These are phyloP conservation scores for Hemicordylus capensis DNA, from an alignment of 2,113 vertebrate genomes.

Conservation along the genomic window DNA sequence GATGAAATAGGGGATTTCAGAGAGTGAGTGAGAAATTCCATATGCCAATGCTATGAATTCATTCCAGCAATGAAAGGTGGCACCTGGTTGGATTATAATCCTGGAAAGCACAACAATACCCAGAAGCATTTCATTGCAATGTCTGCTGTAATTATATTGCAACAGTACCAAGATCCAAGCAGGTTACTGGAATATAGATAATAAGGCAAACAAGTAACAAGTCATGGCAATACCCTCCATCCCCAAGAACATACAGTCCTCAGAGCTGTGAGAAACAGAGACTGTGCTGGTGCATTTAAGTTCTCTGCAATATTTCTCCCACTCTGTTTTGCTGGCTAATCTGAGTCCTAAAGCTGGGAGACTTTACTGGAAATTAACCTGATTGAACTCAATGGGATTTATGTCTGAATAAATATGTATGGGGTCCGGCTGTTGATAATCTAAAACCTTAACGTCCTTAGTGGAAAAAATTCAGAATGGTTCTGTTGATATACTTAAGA, in stretches of 20 bases:
- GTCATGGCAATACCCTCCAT: constrained; percentile 22
- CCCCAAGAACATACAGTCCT: background rate
- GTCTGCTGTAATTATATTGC: background rate
- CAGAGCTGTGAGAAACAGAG: background rate
- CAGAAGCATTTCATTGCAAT: background rate
- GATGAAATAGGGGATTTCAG: too few relatives aligned
- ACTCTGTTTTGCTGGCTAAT: constrained; percentile 29
- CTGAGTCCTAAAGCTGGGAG: background rate
- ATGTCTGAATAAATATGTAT: background rate
- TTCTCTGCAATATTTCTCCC: background rate
- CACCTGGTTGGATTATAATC: background rate
- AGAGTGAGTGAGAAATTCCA: too few relatives aligned
- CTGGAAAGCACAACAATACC: background rate
- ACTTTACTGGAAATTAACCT: constrained; percentile 33
- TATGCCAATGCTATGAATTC: rapidly evolving
- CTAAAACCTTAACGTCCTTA: constrained; percentile 25
- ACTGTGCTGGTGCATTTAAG: background rate
- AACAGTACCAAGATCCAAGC: background rate
- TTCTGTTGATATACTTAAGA: constrained; percentile 4
- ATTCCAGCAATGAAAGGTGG: background rate
- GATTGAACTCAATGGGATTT: constrained; percentile 37
- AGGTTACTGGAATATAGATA: background rate
- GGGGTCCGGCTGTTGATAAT: background rate
- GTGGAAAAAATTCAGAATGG: background rate
- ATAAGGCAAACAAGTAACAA: background rate